phyloP scores from a whole-genome alignment of 2,888 invertebrate species.

The Lasioglossum calceatum region DNA sequence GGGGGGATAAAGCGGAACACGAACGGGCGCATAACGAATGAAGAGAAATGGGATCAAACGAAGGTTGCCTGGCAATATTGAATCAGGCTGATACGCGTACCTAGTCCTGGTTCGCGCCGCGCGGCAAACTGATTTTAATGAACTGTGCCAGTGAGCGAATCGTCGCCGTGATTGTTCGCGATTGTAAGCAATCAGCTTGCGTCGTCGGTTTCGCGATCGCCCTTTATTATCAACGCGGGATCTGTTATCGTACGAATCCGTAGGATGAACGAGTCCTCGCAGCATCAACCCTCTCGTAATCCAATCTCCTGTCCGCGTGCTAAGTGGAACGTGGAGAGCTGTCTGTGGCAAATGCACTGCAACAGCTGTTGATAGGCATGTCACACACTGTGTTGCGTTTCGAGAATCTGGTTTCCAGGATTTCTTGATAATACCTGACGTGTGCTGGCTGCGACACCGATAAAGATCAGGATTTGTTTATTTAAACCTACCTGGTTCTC shows the following conservation, averaged over 20 bases:
- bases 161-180: constrained; percentile 53
- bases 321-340: constrained; percentile 52
- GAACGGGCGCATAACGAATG: constrained; percentile 3
- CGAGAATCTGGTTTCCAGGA: constrained; percentile 10
- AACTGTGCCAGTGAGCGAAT: constrained; percentile 55
- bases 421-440: constrained; percentile 25
- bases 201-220: constrained; percentile 33
- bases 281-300: constrained; percentile 47
- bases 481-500: neutral
- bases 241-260: constrained; percentile 47
- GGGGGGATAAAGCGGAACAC: neutral
- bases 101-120: constrained; percentile 23
- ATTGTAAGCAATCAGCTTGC: constrained; percentile 56
- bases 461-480: constrained; percentile 1
- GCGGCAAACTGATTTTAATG: constrained; percentile 52
- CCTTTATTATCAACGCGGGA: constrained; percentile 44
- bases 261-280: constrained; percentile 22
- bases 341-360: constrained; percentile 45
- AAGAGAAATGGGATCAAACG: constrained; percentile 13
- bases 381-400: constrained; percentile 11
- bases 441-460: neutral
- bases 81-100: constrained; percentile 31
- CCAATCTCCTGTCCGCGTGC: constrained; percentile 46
- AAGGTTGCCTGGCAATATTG: constrained; percentile 40
- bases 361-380: constrained; percentile 34